phyloP scores from a whole-genome alignment of 2,113 vertebrate species.

The Callaeas wilsoni region DNA sequence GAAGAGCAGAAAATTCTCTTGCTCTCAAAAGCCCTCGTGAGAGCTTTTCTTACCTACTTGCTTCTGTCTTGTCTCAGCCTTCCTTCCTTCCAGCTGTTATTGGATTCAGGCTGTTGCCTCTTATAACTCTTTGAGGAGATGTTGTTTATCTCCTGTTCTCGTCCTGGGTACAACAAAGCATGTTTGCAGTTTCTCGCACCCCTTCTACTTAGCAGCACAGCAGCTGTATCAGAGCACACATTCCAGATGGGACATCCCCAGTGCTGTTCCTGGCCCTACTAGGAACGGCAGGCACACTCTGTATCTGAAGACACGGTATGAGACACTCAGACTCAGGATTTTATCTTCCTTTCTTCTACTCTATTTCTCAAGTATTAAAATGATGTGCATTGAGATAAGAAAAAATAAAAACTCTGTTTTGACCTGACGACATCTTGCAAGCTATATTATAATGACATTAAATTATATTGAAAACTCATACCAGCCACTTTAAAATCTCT shows the following conservation, averaged over 20 bases:
- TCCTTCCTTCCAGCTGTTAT: background rate
- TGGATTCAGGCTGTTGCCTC: background rate
- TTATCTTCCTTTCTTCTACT: background rate
- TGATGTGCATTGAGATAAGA: background rate
- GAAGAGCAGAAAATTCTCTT: background rate
- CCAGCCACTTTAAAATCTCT: background rate
- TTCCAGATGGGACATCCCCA: background rate
- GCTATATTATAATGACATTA: background rate
- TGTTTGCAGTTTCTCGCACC: background rate
- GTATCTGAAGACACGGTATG: background rate
- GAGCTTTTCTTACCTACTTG: background rate
- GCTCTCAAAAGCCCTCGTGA: background rate
- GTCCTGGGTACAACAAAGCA: background rate
- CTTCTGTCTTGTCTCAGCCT: background rate
- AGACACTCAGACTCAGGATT: background rate
- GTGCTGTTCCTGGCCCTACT: too few species aligned
- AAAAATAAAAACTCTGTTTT: background rate
- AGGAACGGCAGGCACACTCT: background rate
- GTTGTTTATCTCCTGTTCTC: background rate
- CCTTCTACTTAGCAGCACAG: background rate
- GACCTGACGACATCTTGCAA: background rate
- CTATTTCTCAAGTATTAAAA: background rate
- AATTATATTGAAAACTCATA: background rate
- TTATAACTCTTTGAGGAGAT: background rate
- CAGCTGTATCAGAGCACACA: background rate